phyloP scores from a whole-genome alignment of 2,113 vertebrate species.

The Amblyornis subalaris region DNA sequence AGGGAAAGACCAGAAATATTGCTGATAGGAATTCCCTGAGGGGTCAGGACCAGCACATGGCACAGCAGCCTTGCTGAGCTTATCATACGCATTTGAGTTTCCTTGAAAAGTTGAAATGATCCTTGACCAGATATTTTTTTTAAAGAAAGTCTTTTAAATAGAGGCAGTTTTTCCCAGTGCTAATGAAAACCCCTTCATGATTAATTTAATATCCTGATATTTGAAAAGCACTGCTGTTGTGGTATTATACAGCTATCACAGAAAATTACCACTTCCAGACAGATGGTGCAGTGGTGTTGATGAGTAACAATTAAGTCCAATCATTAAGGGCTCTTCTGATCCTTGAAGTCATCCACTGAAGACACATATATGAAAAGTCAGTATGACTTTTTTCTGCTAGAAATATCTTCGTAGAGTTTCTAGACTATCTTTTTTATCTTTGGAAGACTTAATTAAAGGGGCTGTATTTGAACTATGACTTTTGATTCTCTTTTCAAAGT shows the following conservation, averaged over 20 bases:
- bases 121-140: conserved; percentile 13
- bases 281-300: conserved; percentile 51
- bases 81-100: background rate
- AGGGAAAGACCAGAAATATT: background rate
- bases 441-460: conserved; percentile 22
- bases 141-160: background rate
- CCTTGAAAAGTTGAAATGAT: background rate
- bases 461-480: conserved; percentile 40
- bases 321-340: conserved; percentile 55
- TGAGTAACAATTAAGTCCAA: conserved; percentile 62
- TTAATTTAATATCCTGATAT: conserved; percentile 57
- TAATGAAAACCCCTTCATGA: conserved; percentile 40
- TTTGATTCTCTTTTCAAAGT: conserved; percentile 19
- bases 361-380: conserved; percentile 50
- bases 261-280: conserved; percentile 45
- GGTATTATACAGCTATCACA: conserved; percentile 24
- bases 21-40: background rate
- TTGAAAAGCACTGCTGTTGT: conserved; percentile 15
- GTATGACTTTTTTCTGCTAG: conserved; percentile 27
- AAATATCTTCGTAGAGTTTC: conserved; percentile 28
- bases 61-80: background rate
- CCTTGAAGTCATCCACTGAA: conserved; percentile 17
- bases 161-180: background rate
- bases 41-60: background rate
- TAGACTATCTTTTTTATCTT: conserved; percentile 43